phyloP scores from a whole-genome alignment of 2,113 vertebrate genomes.

The Ascaphus truei region DNA sequence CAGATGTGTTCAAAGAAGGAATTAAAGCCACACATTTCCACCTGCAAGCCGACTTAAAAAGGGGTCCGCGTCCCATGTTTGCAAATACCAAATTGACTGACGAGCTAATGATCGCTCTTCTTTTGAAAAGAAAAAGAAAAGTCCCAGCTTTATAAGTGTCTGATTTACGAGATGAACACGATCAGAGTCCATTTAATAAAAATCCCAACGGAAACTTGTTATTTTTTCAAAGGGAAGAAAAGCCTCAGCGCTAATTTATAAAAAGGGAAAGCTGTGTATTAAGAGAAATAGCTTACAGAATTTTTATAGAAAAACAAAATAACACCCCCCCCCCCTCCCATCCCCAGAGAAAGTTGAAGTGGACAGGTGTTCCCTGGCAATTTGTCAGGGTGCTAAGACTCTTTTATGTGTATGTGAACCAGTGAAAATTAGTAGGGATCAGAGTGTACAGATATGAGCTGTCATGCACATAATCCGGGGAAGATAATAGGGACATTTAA shows the following conservation, averaged over 20 bases:
- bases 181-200: constrained; percentile 35
- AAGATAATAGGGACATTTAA: background rate
- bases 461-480: background rate
- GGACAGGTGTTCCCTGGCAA: constrained; percentile 21
- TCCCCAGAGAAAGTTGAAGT: constrained; percentile 33
- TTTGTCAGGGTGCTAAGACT: constrained; percentile 25
- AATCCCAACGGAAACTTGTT: constrained; percentile 43
- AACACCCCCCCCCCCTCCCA: too few relatives aligned
- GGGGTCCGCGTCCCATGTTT: constrained; percentile 38
- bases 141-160: constrained; percentile 36
- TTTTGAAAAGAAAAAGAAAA: constrained; percentile 25
- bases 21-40: constrained; percentile 35
- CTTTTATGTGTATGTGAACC: constrained; percentile 28
- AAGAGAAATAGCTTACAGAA: constrained; percentile 23
- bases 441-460: constrained; percentile 9
- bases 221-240: constrained; percentile 40
- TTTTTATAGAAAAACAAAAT: constrained; percentile 16
- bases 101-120: constrained; percentile 29
- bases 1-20: constrained; percentile 32
- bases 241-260: constrained; percentile 14
- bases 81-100: constrained; percentile 47
- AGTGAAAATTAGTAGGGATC: constrained; percentile 31
- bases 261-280: constrained; percentile 32
- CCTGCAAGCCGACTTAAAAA: background rate
- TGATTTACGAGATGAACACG: constrained; percentile 41